Evolutionary conservation across 2,797 vertebrate genomes (phyloP).

Genomic region (Paratrypauchen microcephalus): DNA sequence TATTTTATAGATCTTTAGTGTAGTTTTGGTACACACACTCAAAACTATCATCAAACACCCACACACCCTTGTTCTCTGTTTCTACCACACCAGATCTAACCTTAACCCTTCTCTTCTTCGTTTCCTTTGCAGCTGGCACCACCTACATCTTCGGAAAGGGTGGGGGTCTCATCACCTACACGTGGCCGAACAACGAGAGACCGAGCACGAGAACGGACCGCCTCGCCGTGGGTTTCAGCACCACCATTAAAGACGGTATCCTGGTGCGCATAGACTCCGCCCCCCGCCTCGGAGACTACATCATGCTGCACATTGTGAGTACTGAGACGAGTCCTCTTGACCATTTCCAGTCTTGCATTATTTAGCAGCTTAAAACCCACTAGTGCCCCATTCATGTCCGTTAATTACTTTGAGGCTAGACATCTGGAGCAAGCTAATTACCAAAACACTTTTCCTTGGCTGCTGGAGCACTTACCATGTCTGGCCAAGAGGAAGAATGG

Average conservation of each 20-base stretch:
- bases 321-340: not conserved
- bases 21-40: not conserved
- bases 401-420: conserved; percentile 18
- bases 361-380: conserved; percentile 6
- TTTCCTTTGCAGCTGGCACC: conserved; percentile 84
- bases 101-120: conserved; percentile 11
- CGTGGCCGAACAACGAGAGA: conserved; percentile 95
- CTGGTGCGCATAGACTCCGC: conserved; percentile 95
- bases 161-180: conserved; percentile 94
- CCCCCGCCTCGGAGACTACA: conserved; percentile 92
- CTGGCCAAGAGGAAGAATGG: conserved; percentile 7
- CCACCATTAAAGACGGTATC: conserved; percentile 94
- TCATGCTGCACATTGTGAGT: conserved; percentile 98
- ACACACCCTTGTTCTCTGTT: not conserved
- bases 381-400: not conserved
- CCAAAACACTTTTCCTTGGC: conserved; percentile 6
- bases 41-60: not conserved
- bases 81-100: conserved; percentile 18
- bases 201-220: conserved; percentile 95
- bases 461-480: not conserved
- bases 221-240: conserved; percentile 94
- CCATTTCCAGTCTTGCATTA: not conserved
- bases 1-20: not conserved
- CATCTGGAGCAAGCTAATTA: conserved; percentile 17
- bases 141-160: conserved; percentile 97